Evolutionary conservation across 2,797 vertebrate genomes (phyloP), one percentile per base, ranked within the genome.

Genomic region (Sebastes minor): DNA sequence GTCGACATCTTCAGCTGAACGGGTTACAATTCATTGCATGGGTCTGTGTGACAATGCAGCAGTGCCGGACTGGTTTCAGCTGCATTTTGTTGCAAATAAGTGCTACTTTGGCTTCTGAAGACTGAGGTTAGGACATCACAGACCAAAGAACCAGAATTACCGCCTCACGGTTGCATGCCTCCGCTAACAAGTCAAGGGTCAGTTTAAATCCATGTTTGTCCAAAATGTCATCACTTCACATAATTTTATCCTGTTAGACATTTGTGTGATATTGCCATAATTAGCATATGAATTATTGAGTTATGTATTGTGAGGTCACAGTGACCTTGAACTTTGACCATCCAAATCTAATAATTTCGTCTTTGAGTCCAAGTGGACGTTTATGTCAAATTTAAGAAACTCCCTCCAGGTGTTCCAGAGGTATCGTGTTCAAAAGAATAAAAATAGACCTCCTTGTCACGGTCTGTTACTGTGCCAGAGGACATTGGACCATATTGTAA

Each of bases 1-100:
- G 76, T 71, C 63, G 86, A 86, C 82, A 78, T 89, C 71, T 75
- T 87, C 35, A 78, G 56, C 73, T 83, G 68, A 83, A 78, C 3
- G 16, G 67, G 80, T 68, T 72, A 69, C 80, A 82, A 73, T 84
- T 83, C 70, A 83, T 71, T 71, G 49, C 70, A 25, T 35, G 60
- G 61, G 23, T 52, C 74, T 76, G 64, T 62, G 74, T 61, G 56
- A 53, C 76, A 57, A 61, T 49, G 64, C 35, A 49, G 70, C 32
- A 32, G 42, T 61, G 57, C 11, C 38, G n/a, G 30, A 62, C 35
- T 38, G 59, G 60, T 75, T 56, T 63, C 57, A 68, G 77, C 12
- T 35, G 53, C 28, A 32, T 55, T 80, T 59, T 53, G 35, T 25
- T 7, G 25, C n/a, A 38, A 60, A 74, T 70, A 52, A 32, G 23